These are phyloP conservation scores for Siniperca chuatsi DNA, from an alignment of 2,113 vertebrate species.

Conservation along the genomic window DNA sequence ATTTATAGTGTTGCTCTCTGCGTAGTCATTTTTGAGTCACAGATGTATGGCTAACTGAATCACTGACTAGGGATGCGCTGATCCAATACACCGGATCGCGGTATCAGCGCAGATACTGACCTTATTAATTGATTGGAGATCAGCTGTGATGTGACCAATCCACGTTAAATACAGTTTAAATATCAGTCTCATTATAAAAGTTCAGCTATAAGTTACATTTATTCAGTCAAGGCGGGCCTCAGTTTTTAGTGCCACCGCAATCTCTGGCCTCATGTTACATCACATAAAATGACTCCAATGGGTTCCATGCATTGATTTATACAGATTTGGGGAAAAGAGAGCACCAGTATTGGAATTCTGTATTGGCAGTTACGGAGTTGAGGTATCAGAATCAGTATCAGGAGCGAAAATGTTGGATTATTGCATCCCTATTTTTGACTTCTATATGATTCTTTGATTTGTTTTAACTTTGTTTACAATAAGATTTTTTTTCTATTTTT, in stretches of 20 bases:
- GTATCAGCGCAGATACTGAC: not conserved
- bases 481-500: not conserved
- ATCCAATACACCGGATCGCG: not conserved
- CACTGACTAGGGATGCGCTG: not conserved
- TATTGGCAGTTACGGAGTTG: not conserved
- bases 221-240: not conserved
- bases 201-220: not conserved
- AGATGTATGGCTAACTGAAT: not conserved
- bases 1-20: not conserved
- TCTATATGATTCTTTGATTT: not conserved
- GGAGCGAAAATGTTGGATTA: not conserved
- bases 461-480: not conserved
- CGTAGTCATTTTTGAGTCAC: not conserved
- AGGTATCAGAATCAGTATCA: not conserved
- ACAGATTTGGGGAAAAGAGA: not conserved
- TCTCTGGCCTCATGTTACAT: not conserved
- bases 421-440: not conserved
- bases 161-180: not conserved
- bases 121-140: slow-evolving; percentile 2
- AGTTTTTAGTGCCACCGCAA: not conserved
- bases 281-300: not conserved
- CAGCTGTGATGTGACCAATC: not conserved
- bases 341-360: not conserved
- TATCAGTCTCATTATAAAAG: not conserved
- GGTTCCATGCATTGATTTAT: not conserved